Evolutionary conservation across 37 sponge, comb jelly and placozoan genomes (phyloP).

Genomic region (Haliclona indistincta): DNA sequence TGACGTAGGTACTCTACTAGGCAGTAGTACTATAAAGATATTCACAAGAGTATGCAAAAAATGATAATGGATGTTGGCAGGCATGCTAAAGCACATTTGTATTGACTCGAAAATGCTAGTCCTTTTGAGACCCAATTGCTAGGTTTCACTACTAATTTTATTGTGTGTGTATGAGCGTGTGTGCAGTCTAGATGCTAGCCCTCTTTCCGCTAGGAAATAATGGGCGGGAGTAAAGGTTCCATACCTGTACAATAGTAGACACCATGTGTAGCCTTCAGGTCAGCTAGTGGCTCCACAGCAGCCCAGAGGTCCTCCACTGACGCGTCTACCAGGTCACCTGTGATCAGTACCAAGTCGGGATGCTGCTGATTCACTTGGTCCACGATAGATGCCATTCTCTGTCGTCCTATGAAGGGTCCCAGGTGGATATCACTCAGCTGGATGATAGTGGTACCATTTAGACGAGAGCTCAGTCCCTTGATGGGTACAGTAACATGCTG

Average conservation of each 20-base stretch:
- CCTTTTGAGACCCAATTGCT: constrained; percentile 74
- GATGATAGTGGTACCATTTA: constrained; percentile 72
- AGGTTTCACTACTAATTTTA: constrained; percentile 42
- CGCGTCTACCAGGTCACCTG: constrained; percentile 87
- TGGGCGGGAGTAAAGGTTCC: too few relatives aligned
- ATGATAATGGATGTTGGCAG: too few relatives aligned
- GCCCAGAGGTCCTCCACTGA: constrained; percentile 45
- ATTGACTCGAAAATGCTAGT: too few relatives aligned
- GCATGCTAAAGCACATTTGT: too few relatives aligned
- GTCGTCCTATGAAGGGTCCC: constrained; percentile 75
- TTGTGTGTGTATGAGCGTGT: too few relatives aligned
- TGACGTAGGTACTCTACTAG: too few relatives aligned
- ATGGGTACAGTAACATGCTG: too few relatives aligned
- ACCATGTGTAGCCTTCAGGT: constrained; percentile 72
- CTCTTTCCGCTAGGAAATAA: too few relatives aligned
- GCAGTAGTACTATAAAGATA: too few relatives aligned
- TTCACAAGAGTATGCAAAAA: too few relatives aligned
- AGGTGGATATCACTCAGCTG: constrained; percentile 92
- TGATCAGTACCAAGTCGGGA: constrained; percentile 82
- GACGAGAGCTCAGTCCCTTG: constrained; percentile 35
- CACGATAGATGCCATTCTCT: constrained; percentile 48
- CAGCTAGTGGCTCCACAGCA: constrained; percentile 66
- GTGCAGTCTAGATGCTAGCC: too few relatives aligned
- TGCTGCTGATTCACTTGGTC: constrained; percentile 60
- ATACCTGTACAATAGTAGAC: constrained; percentile 81